Conservation (phyloP, 2,888 invertebrate genomes). For the Hemicrepidius hirtus region DNA sequence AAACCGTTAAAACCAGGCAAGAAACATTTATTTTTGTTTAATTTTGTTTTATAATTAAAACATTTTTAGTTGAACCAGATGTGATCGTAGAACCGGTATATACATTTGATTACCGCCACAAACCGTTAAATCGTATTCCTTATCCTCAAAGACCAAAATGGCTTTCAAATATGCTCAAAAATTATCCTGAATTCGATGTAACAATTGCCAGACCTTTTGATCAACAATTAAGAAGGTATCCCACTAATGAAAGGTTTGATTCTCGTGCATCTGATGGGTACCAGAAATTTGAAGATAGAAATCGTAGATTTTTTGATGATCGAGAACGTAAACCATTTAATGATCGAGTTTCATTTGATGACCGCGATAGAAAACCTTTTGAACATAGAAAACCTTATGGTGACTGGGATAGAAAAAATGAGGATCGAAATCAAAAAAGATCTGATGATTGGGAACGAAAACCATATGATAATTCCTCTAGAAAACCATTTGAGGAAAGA, state of each 20-base stretch:
- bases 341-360: conserved; percentile 48
- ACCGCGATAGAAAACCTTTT: conserved; percentile 60
- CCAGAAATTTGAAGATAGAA: conserved; percentile 38
- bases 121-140: conserved; percentile 72
- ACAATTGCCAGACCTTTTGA: conserved; percentile 58
- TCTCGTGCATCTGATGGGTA: neutral
- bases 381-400: conserved; percentile 42
- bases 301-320: conserved; percentile 25
- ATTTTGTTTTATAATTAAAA: too few species aligned
- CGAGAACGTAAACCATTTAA: conserved; percentile 24
- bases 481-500: conserved; percentile 53
- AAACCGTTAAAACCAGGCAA: conserved; percentile 75
- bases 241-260: conserved; percentile 40
- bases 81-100: conserved; percentile 79
- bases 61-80: conserved; percentile 66
- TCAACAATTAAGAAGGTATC: conserved; percentile 50
- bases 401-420: conserved; percentile 54
- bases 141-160: conserved; percentile 68
- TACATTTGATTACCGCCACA: conserved; percentile 83
- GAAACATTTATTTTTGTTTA: conserved; percentile 33
- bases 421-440: conserved; percentile 65
- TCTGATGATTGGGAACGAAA: conserved; percentile 24
- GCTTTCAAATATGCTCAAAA: conserved; percentile 65
- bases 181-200: conserved; percentile 68
- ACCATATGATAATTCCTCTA: conserved; percentile 38